Base-by-base conservation (phyloP, 2,113 vertebrate genomes). In the Petromus typicus region DNA sequence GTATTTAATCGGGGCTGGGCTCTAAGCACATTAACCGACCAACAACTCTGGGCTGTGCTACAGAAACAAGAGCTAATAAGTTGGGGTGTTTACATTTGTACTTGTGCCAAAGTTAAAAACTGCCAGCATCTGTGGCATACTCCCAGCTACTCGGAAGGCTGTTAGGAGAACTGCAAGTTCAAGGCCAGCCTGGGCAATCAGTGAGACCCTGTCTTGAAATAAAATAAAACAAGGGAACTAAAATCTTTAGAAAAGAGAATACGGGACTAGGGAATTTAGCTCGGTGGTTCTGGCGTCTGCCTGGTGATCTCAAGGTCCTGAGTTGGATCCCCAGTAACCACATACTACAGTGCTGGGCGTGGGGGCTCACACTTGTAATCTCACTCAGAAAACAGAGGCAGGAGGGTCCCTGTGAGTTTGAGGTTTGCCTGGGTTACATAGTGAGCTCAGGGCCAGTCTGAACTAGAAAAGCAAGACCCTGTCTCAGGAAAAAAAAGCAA, bases 31-130 rank as follows among this genome's bases (percentile, higher is more conserved):
- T 34, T 51, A 48, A 66, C n/a, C 51, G 32, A n/a, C 63, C 40
- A 66, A 64, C 48, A 30, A 86, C 23, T 59, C 54, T 71, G 64
- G 64, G 12, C 34, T 86, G 11, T 37, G 22, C 13, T 67, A 18
- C 54, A 86, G 45, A 86, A 45, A 54, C 34, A 37, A 37, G 34
- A 67, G 54, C 16, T 54, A 48, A 40, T 48, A 64, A 17, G 16
- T 56, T 54, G 16, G 22, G 4, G 45, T 78, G 92, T 91, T 93
- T 82, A 67, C 12, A 69, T 61, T 81, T 71, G 88, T 18, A 71
- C 8, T 86, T 86, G 88, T 94, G 22, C 40, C 32, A 92, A 86
- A 94, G 63, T 84, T 86, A 89, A 95, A 82, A 79, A 64, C 22
- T 34, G 48, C 18, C 22, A 27, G n/a, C 2, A 20, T 25, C 11